Conservation (phyloP, 2,888 invertebrate genomes). For the Prosopocoilus inquinatus region DNA sequence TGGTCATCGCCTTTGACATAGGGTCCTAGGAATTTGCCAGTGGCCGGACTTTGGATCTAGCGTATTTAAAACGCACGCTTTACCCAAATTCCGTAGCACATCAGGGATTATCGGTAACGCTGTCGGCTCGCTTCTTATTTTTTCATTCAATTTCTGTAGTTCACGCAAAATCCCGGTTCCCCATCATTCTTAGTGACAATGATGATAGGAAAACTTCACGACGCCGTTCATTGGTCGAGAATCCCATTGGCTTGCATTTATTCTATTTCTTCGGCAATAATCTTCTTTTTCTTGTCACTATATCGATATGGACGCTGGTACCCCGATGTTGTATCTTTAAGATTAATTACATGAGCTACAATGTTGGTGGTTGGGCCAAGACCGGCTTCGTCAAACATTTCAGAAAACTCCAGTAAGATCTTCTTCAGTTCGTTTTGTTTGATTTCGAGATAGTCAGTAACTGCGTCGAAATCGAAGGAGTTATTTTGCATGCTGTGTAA, state of each 20-base stretch:
- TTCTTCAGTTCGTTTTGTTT: too few species aligned
- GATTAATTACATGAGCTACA: too few species aligned
- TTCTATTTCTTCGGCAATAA: too few species aligned
- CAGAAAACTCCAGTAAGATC: too few species aligned
- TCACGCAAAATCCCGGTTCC: constrained; percentile 26
- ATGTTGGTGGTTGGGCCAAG: too few species aligned
- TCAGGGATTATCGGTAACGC: constrained; percentile 20
- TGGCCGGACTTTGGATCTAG: constrained; percentile 29
- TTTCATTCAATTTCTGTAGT: constrained; percentile 25
- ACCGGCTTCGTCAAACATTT: too few species aligned
- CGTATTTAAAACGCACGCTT: constrained; percentile 28
- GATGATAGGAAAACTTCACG: constrained; percentile 30
- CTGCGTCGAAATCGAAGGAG: too few species aligned
- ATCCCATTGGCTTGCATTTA: neutral
- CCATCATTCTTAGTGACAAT: constrained; percentile 26
- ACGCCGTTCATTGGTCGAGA: neutral
- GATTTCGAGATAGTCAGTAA: too few species aligned
- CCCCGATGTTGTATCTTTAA: too few species aligned
- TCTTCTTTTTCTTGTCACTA: too few species aligned
- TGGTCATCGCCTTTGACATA: constrained; percentile 28
- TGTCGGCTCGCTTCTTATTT: constrained; percentile 32
- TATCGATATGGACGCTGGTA: too few species aligned
- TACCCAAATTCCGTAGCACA: constrained; percentile 27
- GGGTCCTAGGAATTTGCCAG: constrained; percentile 29
- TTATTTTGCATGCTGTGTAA: too few species aligned